These are phyloP conservation scores for Acridotheres tristis DNA, from an alignment of 2,797 vertebrate genomes.

Conservation along the genomic window DNA sequence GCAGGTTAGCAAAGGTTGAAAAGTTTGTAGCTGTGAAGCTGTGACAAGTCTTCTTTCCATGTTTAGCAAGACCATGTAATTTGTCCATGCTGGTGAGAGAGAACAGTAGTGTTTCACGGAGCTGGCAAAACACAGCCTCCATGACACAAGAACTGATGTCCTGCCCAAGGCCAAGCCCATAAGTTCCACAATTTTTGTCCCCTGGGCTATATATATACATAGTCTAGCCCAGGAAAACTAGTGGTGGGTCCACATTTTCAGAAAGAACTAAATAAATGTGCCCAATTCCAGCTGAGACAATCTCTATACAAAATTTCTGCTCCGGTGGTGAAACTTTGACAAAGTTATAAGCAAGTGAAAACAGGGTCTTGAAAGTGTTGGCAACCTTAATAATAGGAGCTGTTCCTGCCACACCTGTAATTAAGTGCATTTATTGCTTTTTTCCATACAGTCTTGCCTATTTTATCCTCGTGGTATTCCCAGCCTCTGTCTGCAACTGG, in stretches of 20 bases:
- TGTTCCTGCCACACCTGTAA: constrained; percentile 37
- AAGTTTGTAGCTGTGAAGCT: background rate
- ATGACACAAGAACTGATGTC: background rate
- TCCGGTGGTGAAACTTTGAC: background rate
- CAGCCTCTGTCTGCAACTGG: background rate
- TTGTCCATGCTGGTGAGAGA: background rate
- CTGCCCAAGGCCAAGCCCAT: background rate
- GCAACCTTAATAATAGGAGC: constrained; percentile 35
- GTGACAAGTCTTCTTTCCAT: background rate
- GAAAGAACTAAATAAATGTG: background rate
- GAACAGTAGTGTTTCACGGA: background rate
- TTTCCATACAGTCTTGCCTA: constrained; percentile 7
- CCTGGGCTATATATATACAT: background rate
- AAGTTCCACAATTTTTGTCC: background rate
- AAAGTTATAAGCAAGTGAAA: constrained; percentile 29
- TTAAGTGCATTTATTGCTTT: constrained; percentile 39
- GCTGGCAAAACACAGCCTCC: background rate
- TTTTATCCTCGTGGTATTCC: background rate
- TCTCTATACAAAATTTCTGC: background rate
- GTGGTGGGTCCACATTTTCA: background rate
- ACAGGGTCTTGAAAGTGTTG: constrained; percentile 9
- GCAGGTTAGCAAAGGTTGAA: background rate
- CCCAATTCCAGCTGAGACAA: background rate
- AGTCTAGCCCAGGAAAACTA: background rate
- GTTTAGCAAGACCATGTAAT: background rate